Base-by-base conservation (phyloP, 2,888 invertebrate species). In the Elmis aenea region DNA sequence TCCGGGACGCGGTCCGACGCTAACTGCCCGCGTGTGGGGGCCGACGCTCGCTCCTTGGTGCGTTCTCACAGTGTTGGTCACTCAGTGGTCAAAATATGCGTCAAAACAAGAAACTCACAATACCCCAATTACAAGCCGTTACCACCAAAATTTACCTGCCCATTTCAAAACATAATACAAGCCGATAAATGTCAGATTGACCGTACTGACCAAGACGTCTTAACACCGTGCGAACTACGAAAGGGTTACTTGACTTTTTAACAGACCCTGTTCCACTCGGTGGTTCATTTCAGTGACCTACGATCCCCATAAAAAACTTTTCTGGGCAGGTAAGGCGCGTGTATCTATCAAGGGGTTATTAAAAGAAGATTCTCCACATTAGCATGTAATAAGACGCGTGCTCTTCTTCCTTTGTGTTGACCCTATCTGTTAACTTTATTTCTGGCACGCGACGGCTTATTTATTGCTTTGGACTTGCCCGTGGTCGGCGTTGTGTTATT, bases 351-450 rank as follows among this genome's bases (percentile, higher is more conserved):
- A 44, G 38, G 51, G 57, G 55, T 54, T 53, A 60, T 63, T 60
- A 61, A 60, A 55, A 50, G 55, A 62, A 61, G 63, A 52, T 48
- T 33, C 46, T 36, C 41, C 46, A 28, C 39, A 43, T 50, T 45
- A 49, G 38, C 44, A 45, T 45, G 41, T 38, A 33, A 42, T 42
- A 38, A 42, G 32, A 37, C 53, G 44, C 44, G 48, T 50, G 48
- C n/a, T n/a, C n/a, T n/a, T n/a, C n/a, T 45, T 38, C 27, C 42
- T 37, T 43, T 42, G 40, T 38, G 41, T 37, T 42, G 37, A 39
- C 43, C 46, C 46, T 33, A 35, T 31, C 40, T 34, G 36, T 46
- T 41, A 42, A 46, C 34, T 45, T 48, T 45, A 37, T 41, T 44
- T 39, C 33, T 37, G 36, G 43, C 51, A 50, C 51, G 45, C 46